Evolutionary conservation across 2,797 vertebrate species (phyloP), one percentile per base, ranked within the genome.

Genomic region (Morelia viridis): DNA sequence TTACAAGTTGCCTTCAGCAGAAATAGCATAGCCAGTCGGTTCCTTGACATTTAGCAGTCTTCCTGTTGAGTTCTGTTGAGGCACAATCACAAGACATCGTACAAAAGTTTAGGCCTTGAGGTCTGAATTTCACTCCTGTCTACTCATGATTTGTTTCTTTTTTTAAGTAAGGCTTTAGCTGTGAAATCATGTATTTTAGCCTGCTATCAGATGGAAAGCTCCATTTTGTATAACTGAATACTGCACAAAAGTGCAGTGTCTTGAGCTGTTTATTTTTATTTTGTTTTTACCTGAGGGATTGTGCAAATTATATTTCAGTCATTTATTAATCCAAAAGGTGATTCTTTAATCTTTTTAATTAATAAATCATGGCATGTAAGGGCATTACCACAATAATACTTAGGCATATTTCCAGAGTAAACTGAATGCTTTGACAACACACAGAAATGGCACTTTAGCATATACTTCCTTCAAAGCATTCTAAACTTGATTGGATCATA

Each of bases 331-430:
- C 95, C 90, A 93, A 96, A 95, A 97, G 95, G 96, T 97, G 96
- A 95, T 97, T 96, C 96, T 96, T 97, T 96, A 53, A 80, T 80
- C 41, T 95, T 95, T 96, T 94, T 97, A 10, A 53, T 56, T 97
- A 17, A 60, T 60, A 85, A 90, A 97, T 80, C 76, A 97, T 97
- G 96, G 96, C 95, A 94, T 96, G 80, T 97, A 97, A 98, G 97
- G 97, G 97, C 97, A 98, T 98, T 98, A 97, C 94, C 95, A 96
- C 95, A 93, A 97, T 96, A 97, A 96, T 97, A 96, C 97, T 97
- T 95, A 62, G 95, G 62, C 95, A 94, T 96, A 89, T 96, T 96
- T 96, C 96, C 95, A 94, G 91, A 96, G 93, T 92, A 93, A 91
- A 89, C 60, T 95, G 97, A 95, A 97, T 94, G 96, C 95, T 95